Evolutionary conservation across 2,797 vertebrate genomes (phyloP), one percentile per base, ranked within the genome.

Genomic region (Falco novaeseelandiae): DNA sequence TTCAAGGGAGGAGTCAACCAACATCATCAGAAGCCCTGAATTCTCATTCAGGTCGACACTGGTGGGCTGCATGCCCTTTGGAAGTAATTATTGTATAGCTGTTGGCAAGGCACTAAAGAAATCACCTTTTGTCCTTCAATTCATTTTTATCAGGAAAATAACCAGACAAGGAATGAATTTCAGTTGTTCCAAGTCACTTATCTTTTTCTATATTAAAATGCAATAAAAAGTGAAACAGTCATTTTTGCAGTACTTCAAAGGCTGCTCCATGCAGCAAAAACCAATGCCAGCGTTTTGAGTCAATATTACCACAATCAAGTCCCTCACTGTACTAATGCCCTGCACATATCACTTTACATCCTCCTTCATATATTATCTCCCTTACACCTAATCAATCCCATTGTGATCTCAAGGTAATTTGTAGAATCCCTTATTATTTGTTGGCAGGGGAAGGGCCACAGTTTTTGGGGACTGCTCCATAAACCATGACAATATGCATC

Each of bases 311-410:
- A 66, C 58, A 57, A 66, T 46, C 55, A 73, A 70, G 61, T 79
- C 65, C 36, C 42, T 93, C 3, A 0, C 72, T 54, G 36, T 25
- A 70, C 54, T 94, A 95, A 95, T 82, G 88, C 91, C 46, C 83
- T 88, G 58, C 85, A 90, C 88, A 69, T 93, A 91, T 89, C 82
- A 57, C 73, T 92, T 96, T 90, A 87, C 87, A 85, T 86, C 62
- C 72, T 90, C 61, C 51, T 90, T 66, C 87, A 87, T 89, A 77
- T 67, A 94, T 90, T 92, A 91, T 93, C 86, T 78, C 48, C 51
- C 90, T 93, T 52, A 81, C 91, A 96, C 92, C 72, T 95, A 83
- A 95, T 97, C 82, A 93, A 78, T 97, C 44, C 65, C 44, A 55
- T 34, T 66, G 66, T 73, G 82, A 91, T 88, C 58, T 91, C 84